Percentiles rank a stretch among this genome's conserved stretches.
These are phyloP conservation scores for Noctua janthe DNA, from an alignment of 2,888 invertebrate species.

Conservation along the genomic window DNA sequence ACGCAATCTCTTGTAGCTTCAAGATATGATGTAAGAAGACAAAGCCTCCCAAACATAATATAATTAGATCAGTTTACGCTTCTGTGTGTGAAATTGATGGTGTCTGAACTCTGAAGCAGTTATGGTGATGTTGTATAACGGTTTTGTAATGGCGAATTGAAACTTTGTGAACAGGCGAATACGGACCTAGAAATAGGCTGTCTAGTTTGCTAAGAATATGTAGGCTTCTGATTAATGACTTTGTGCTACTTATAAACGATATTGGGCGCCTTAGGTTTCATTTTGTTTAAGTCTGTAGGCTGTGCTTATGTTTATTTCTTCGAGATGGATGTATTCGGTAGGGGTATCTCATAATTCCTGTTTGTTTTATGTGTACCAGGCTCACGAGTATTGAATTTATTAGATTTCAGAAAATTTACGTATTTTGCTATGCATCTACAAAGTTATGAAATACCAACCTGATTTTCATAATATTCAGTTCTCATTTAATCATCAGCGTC, in stretches of 20 bases:
- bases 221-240: slow-evolving; percentile 56
- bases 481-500: too few species aligned
- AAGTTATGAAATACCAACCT: background rate
- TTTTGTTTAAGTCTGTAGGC: slow-evolving; percentile 2
- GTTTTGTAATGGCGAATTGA: slow-evolving; percentile 46
- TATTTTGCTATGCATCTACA: background rate
- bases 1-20: slow-evolving; percentile 77
- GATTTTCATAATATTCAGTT: background rate
- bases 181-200: slow-evolving; percentile 24
- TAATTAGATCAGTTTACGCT: slow-evolving; percentile 74
- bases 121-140: slow-evolving; percentile 46
- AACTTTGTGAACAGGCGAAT: slow-evolving; percentile 24
- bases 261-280: slow-evolving; percentile 16
- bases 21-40: slow-evolving; percentile 75
- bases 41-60: slow-evolving; percentile 68
- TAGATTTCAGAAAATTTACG: background rate
- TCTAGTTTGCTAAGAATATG: slow-evolving; percentile 44
- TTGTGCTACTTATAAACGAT: slow-evolving; percentile 43
- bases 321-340: background rate
- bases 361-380: background rate
- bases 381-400: background rate
- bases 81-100: slow-evolving; percentile 61
- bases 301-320: slow-evolving; percentile 19
- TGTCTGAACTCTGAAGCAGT: slow-evolving; percentile 44
- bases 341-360: background rate